Base-by-base conservation (phyloP, 1,140 invertebrate species). In the Yoshiicerus persimilis region DNA sequence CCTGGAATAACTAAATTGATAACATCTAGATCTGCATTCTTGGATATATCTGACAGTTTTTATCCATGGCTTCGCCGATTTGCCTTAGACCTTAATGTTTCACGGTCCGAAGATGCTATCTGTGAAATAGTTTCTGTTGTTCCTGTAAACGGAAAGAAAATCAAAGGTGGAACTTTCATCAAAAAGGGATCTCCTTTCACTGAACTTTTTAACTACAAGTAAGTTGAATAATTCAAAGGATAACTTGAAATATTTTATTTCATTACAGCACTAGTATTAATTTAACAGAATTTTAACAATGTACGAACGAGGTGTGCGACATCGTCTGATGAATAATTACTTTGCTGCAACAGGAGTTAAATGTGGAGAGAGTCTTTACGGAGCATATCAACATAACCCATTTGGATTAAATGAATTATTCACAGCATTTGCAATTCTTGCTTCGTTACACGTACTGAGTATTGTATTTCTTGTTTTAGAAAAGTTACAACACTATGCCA, bases 171-270 rank as follows among this genome's bases (percentile, higher is more conserved):
- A 62, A 86, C 47, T 30, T 62, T 86, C 23, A 32, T 86, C 9
- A 66, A n/a, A 23, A 86, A 38, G 9, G 32, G 30, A 9, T 86
- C 84, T 56, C 47, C 47, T 36, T 36, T 86, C 30, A 86, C 23
- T n/a, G 84, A 38, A 86, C 4, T 86, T 16, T 86, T 86, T 64
- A 86, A 86, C 36, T 86, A 86, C 84, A 86, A 86, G 84, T 47
- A 47, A 84, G 27, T n/a, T 77, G 6, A 20, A 16, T 1, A n/a
- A 56, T 70, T 27, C 64, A 30, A n/a, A n/a, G n/a, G n/a, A n/a
- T n/a, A n/a, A n/a, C n/a, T 70, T 30, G 4, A 25, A 27, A 70
- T 70, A 27, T 30, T 70, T 70, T 6, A 8, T 25, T 6, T 27
- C 4, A 70, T 6, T 70, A 30, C 13, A 27, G n/a, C n/a, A 70